Conservation (phyloP, 2,888 invertebrate species). For the Melolontha melolontha region DNA sequence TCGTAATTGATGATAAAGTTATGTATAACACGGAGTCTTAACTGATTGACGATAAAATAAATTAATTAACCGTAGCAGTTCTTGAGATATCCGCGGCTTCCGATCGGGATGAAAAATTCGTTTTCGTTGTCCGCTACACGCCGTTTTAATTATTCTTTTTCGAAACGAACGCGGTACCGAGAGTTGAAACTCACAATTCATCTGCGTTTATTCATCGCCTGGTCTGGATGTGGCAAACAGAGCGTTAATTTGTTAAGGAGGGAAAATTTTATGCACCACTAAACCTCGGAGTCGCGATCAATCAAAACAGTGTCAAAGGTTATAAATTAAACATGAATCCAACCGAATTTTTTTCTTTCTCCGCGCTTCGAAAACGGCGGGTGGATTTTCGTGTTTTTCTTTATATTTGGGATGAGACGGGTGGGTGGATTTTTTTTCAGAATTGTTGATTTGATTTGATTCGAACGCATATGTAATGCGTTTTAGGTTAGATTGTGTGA, state of each 20-base stretch:
- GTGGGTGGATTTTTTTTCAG: neutral
- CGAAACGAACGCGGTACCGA: neutral
- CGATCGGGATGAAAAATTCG: conserved; percentile 42
- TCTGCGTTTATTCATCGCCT: conserved; percentile 13
- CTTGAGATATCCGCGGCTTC: too few species aligned
- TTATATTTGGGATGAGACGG: neutral
- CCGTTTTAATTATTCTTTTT: conserved; percentile 50
- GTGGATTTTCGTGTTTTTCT: neutral
- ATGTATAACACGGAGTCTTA: too few species aligned
- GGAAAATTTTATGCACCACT: conserved; percentile 34
- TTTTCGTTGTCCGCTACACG: conserved; percentile 45
- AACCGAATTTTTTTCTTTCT: conserved; percentile 10
- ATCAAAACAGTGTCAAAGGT: conserved; percentile 57
- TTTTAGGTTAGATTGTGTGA: neutral
- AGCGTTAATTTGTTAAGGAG: conserved; percentile 32
- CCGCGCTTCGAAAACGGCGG: neutral
- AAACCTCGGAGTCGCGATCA: conserved; percentile 49
- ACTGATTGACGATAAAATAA: too few species aligned
- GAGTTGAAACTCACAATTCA: too few species aligned
- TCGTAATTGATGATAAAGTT: too few species aligned
- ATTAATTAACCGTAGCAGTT: too few species aligned
- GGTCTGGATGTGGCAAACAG: conserved; percentile 32
- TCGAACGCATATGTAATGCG: conserved; percentile 12
- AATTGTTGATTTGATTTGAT: conserved; percentile 10
- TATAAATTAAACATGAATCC: conserved; percentile 57